Evolutionary conservation across 2,113 vertebrate genomes (phyloP).

Genomic region (Callorhinus ursinus): DNA sequence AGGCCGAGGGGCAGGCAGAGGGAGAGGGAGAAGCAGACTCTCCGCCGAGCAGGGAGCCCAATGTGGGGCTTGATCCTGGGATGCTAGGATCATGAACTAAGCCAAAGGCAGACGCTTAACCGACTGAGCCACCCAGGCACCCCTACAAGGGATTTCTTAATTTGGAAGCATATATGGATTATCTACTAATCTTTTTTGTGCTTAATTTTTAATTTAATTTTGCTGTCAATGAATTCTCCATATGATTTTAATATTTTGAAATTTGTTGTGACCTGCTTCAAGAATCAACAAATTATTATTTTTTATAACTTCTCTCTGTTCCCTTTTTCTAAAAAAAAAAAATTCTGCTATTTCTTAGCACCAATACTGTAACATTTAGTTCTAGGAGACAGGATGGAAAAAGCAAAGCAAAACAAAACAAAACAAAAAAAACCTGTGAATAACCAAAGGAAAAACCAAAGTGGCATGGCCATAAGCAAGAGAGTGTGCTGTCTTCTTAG

Average conservation of each 20-base stretch:
- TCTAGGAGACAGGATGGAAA: neutral
- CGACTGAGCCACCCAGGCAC: no score
- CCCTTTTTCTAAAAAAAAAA: neutral
- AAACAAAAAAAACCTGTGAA: neutral
- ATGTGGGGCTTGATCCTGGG: no score
- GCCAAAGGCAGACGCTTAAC: no score
- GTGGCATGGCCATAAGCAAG: neutral
- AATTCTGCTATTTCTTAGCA: neutral
- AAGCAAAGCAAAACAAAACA: neutral
- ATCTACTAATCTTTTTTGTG: neutral
- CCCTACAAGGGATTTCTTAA: neutral
- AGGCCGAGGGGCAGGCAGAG: no score
- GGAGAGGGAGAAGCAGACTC: no score
- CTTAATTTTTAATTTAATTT: conserved; percentile 2
- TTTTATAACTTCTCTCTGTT: neutral
- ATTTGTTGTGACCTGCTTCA: neutral
- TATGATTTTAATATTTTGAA: neutral
- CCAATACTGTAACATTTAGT: neutral
- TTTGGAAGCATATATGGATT: neutral
- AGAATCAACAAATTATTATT: neutral
- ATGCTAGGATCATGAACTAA: no score
- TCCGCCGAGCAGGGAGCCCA: no score
- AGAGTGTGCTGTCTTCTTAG: neutral
- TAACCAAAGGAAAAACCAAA: neutral
- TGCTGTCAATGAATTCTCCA: neutral